Evolutionary conservation across 2,113 vertebrate genomes (phyloP), one percentile per base, ranked within the genome.

Genomic region (Heliornis fulica): DNA sequence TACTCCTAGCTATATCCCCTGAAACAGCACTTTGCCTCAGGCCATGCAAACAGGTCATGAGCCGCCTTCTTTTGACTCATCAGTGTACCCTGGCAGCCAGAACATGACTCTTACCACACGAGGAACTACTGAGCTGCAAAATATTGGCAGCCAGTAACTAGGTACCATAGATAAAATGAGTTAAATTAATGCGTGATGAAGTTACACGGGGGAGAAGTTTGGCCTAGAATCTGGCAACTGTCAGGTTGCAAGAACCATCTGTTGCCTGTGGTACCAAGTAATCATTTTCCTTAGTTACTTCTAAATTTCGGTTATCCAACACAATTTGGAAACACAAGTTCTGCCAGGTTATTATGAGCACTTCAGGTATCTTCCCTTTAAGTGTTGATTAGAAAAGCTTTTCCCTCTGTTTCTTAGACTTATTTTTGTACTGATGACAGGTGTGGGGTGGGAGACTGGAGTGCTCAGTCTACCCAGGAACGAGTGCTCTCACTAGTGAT

Each of bases 161-260:
- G 41, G 53, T 94, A 46, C 61, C 28, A 9, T 22, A 86, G 93
- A 95, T 77, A 87, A 94, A 93, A 43, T 61, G 36, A 86, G 45
- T 89, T 87, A 94, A 87, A 96, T 90, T 95, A 69, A 69, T 22
- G 19, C 66, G 48, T 82, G 87, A 45, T 86, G 61, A 71, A 92
- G 85, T 86, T 89, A 84, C 61, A 68, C 6, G 28, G 19, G 88
- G 74, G 65, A 97, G 92, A 89, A 75, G 61, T 92, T 94, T 93
- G 53, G 94, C 72, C 80, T 90, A 41, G 57, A 84, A 81, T 89
- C 68, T 92, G 85, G 69, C 85, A 96, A 91, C 53, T 96, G 94
- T 38, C 90, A 93, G 65, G 76, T 95, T 97, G 78, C 72, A 90
- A 69, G 86, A 96, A 36, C 91, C 94, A 96, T 96, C 91, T 96